phyloP scores from a whole-genome alignment of 2,797 vertebrate genomes.

The Zonotrichia albicollis region DNA sequence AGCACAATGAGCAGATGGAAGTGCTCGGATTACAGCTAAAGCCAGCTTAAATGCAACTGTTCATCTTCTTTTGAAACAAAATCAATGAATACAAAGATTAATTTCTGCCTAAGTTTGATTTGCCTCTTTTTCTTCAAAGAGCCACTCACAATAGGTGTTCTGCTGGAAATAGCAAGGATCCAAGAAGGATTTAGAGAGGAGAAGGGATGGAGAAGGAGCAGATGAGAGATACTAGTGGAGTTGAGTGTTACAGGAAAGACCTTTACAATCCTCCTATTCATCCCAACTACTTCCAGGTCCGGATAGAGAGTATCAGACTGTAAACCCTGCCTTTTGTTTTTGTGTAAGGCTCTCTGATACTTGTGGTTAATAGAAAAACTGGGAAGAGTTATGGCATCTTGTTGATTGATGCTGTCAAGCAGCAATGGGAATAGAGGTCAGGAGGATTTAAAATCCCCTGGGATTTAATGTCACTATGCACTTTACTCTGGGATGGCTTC shows the following conservation, averaged over 20 bases:
- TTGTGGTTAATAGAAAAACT: not conserved
- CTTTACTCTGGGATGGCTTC: not conserved
- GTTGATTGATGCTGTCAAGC: not conserved
- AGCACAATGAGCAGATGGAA: constrained; percentile 2
- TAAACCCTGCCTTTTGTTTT: not conserved
- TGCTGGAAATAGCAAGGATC: not conserved
- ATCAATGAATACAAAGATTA: not conserved
- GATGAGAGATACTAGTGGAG: not conserved
- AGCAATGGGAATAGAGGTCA: not conserved
- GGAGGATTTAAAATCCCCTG: not conserved
- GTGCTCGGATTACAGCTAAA: not conserved
- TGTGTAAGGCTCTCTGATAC: not conserved
- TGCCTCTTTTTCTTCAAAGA: not conserved
- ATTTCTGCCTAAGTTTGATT: not conserved
- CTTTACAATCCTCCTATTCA: not conserved
- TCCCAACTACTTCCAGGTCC: not conserved
- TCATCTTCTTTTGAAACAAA: not conserved
- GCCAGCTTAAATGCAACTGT: not conserved
- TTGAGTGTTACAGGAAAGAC: not conserved
- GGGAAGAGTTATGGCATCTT: not conserved
- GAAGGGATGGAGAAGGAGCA: not conserved
- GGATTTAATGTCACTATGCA: not conserved
- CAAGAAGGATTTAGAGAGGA: not conserved
- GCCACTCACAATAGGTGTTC: not conserved
- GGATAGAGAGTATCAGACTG: not conserved